Conservation (phyloP, 2,113 vertebrate species). For the Grallaria varia region DNA sequence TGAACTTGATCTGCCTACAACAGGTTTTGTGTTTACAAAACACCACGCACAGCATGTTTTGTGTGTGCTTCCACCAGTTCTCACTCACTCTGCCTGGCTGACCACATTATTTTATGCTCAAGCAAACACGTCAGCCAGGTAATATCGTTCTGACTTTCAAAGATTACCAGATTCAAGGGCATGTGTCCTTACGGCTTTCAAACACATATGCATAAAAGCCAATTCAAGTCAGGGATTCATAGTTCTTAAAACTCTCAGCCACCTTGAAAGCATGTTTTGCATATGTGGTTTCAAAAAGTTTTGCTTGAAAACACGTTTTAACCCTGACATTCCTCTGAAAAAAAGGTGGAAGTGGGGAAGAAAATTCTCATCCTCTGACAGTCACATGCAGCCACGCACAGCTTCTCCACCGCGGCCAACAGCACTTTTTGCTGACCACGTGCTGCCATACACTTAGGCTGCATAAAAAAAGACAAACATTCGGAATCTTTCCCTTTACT, state of each 20-base stretch:
- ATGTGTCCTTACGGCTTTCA: neutral
- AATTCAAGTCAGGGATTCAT: neutral
- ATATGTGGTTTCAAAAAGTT: neutral
- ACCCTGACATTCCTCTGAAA: neutral
- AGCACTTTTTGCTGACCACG: too few species aligned
- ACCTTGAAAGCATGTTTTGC: neutral
- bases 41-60: neutral
- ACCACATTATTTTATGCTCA: neutral
- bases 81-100: neutral
- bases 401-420: neutral
- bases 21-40: neutral
- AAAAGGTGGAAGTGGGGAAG: neutral
- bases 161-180: neutral
- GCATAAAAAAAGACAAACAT: neutral
- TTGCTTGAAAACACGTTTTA: neutral
- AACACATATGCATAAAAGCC: accelerated
- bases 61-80: neutral
- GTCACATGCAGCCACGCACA: neutral
- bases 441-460: neutral
- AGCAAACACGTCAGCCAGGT: neutral
- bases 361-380: accelerated
- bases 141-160: neutral
- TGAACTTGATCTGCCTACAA: neutral
- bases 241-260: neutral
- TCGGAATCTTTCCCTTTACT: neutral